Conservation (phyloP, 2,797 vertebrate genomes). For the Rhabdomys pumilio region DNA sequence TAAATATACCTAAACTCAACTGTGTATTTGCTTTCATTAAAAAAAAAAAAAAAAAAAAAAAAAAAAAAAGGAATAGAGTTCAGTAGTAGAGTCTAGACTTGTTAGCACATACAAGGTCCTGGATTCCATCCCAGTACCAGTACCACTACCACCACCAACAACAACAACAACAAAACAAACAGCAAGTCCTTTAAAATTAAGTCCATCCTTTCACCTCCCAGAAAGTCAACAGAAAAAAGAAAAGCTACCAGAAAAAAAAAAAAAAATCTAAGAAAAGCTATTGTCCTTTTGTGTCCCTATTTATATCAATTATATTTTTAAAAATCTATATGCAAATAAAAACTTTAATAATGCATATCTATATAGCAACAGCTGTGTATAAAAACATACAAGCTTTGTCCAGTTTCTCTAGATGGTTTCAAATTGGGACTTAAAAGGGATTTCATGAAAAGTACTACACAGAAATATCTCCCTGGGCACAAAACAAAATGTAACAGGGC, state of each 20-base stretch:
- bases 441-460: conserved; percentile 26
- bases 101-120: conserved; percentile 10
- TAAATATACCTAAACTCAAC: conserved; percentile 25
- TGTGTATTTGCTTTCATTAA: conserved; percentile 22
- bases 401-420: conserved; percentile 43
- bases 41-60: conserved; percentile 61
- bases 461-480: background rate
- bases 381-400: conserved; percentile 51
- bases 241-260: conserved; percentile 47
- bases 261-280: conserved; percentile 52
- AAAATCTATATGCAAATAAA: conserved; percentile 66
- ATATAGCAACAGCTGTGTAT: conserved; percentile 31
- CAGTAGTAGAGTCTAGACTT: background rate
- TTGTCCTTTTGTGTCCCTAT: conserved; percentile 25
- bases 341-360: conserved; percentile 51
- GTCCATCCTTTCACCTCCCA: conserved; percentile 36
- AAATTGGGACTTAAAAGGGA: conserved; percentile 59
- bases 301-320: conserved; percentile 53
- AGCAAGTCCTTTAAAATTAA: conserved; percentile 53
- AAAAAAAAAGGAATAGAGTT: background rate
- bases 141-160: background rate
- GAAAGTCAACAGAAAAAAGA: background rate
- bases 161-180: background rate
- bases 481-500: conserved; percentile 46
- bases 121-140: background rate